Percentiles rank a stretch among this genome's conserved stretches.
These are phyloP conservation scores for Hesperia comma DNA, from an alignment of 2,888 invertebrate genomes.

Conservation along the genomic window DNA sequence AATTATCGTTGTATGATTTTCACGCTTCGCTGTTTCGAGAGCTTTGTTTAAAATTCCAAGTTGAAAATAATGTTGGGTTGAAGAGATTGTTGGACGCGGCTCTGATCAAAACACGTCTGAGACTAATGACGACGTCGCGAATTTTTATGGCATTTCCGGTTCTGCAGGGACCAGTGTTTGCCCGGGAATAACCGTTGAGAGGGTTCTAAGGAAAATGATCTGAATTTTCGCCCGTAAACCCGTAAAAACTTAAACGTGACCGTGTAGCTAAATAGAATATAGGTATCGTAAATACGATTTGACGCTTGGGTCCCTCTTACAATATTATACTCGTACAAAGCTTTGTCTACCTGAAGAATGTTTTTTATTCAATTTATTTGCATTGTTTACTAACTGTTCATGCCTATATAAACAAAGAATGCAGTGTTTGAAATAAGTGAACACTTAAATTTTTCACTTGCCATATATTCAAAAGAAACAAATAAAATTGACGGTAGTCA, in stretches of 20 bases:
- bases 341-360: no score
- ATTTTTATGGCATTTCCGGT: slow-evolving; percentile 65
- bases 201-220: slow-evolving; percentile 31
- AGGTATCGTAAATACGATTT: not conserved
- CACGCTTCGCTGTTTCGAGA: not conserved
- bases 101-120: slow-evolving; percentile 79
- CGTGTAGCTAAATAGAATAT: slow-evolving; percentile 45
- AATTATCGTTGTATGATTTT: not conserved
- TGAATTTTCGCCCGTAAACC: slow-evolving; percentile 66
- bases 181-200: slow-evolving; percentile 62
- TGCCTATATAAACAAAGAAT: no score
- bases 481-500: no score
- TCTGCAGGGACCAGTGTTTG: slow-evolving; percentile 56
- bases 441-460: no score
- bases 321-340: no score
- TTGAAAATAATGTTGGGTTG: slow-evolving; percentile 43
- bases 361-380: not conserved
- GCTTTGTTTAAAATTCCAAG: slow-evolving; percentile 41
- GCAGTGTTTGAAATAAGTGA: no score
- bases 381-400: no score
- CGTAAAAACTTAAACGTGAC: slow-evolving; percentile 65
- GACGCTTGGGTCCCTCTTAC: no score
- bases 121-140: slow-evolving; percentile 76
- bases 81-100: slow-evolving; percentile 33
- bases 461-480: no score